phyloP scores from a whole-genome alignment of 2,113 vertebrate genomes.

The Indri indri region DNA sequence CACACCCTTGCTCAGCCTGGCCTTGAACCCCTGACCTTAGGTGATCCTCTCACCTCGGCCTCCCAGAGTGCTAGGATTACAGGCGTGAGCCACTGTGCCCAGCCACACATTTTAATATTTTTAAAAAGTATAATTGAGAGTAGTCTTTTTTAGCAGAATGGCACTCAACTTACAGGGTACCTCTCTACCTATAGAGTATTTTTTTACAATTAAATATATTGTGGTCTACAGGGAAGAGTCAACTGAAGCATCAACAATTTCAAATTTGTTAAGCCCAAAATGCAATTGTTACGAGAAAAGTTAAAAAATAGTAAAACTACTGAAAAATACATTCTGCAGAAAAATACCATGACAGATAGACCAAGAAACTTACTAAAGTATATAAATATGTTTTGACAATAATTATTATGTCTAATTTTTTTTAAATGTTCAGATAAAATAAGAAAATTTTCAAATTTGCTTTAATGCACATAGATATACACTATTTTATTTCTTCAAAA shows the following conservation, averaged over 20 bases:
- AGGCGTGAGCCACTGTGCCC: no score
- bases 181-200: background rate
- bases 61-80: no score
- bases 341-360: background rate
- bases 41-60: no score
- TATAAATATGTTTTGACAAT: background rate
- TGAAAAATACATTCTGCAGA: constrained; percentile 1
- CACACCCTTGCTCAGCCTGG: no score
- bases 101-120: background rate
- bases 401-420: background rate
- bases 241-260: background rate
- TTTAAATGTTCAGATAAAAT: background rate
- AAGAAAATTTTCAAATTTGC: background rate
- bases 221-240: background rate
- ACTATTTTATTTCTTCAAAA: constrained; percentile 23
- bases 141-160: background rate
- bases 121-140: background rate
- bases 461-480: background rate
- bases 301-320: background rate
- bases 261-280: background rate
- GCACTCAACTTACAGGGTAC: background rate
- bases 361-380: background rate
- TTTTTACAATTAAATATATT: constrained; percentile 5
- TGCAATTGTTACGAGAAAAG: background rate
- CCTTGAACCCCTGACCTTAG: no score